Conservation (phyloP, 2,797 vertebrate species). For the Tamandua tetradactyla region DNA sequence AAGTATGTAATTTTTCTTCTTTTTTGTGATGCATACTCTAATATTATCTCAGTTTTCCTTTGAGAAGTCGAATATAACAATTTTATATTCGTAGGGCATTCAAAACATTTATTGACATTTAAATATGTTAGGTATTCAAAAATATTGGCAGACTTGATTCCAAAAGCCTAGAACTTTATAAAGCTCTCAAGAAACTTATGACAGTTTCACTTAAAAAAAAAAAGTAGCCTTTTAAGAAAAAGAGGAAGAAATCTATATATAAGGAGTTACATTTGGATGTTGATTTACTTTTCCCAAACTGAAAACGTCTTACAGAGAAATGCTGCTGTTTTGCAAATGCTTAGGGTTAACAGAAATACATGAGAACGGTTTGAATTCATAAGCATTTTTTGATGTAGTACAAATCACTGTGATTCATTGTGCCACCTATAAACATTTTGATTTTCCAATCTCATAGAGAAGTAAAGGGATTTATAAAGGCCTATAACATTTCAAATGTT, state of each 20-base stretch:
- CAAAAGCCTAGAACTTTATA: background rate
- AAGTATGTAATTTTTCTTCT: background rate
- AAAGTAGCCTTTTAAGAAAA: background rate
- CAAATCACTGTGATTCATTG: constrained; percentile 64
- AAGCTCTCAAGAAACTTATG: background rate
- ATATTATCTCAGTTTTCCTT: background rate
- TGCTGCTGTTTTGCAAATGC: constrained; percentile 24
- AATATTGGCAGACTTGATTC: background rate
- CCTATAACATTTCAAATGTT: constrained; percentile 60
- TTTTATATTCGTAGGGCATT: background rate
- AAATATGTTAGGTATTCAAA: background rate
- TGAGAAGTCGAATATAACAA: background rate
- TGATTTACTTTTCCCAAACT: constrained; percentile 1
- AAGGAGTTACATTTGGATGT: background rate
- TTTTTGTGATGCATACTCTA: background rate
- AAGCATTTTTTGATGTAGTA: constrained; percentile 65
- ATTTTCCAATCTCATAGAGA: constrained; percentile 57
- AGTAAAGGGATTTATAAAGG: constrained; percentile 66
- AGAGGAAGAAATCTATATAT: background rate
- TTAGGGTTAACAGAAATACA: constrained; percentile 35
- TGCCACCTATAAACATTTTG: constrained; percentile 65
- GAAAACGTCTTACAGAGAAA: constrained; percentile 27
- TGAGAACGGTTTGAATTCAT: constrained; percentile 38
- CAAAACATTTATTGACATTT: background rate
- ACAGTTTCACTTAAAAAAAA: background rate